phyloP scores from a whole-genome alignment of 1,140 invertebrate genomes.

The Sminthurides bifidus region DNA sequence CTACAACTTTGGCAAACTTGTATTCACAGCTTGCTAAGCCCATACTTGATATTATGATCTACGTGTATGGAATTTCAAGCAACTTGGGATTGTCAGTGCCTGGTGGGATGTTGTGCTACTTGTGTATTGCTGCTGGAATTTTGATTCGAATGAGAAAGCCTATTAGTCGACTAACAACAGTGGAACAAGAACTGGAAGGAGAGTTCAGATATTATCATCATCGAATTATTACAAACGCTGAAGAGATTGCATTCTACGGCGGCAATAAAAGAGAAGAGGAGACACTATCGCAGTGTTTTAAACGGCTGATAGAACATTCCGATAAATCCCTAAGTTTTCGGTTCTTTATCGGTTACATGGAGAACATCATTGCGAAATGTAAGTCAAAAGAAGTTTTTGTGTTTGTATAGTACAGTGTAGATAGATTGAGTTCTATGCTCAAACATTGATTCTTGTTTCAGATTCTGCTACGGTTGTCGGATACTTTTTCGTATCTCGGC shows the following conservation, averaged over 20 bases:
- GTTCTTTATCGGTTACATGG: constrained; percentile 83
- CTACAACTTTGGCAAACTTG: constrained; percentile 82
- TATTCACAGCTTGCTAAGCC: constrained; percentile 98
- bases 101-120: constrained; percentile 68
- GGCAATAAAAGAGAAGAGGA: constrained; percentile 79
- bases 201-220: constrained; percentile 96
- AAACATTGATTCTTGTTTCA: constrained; percentile 37
- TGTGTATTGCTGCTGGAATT: constrained; percentile 67
- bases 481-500: constrained; percentile 86
- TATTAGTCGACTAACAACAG: constrained; percentile 74
- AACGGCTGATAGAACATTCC: constrained; percentile 72
- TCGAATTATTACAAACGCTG: constrained; percentile 89
- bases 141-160: constrained; percentile 70
- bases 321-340: constrained; percentile 81
- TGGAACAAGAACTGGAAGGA: constrained; percentile 91
- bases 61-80: constrained; percentile 76
- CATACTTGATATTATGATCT: constrained; percentile 83
- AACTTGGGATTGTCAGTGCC: constrained; percentile 71
- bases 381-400: constrained; percentile 39
- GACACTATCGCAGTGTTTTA: constrained; percentile 75
- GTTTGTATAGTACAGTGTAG: constrained; percentile 9
- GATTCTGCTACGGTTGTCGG: constrained; percentile 89
- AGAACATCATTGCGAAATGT: constrained; percentile 96
- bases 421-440: constrained; percentile 5
- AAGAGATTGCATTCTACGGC: constrained; percentile 91